Evolutionary conservation across 2,888 invertebrate genomes (phyloP), one percentile per base, ranked within the genome.

Genomic region (Agrenia bidenticulata): DNA sequence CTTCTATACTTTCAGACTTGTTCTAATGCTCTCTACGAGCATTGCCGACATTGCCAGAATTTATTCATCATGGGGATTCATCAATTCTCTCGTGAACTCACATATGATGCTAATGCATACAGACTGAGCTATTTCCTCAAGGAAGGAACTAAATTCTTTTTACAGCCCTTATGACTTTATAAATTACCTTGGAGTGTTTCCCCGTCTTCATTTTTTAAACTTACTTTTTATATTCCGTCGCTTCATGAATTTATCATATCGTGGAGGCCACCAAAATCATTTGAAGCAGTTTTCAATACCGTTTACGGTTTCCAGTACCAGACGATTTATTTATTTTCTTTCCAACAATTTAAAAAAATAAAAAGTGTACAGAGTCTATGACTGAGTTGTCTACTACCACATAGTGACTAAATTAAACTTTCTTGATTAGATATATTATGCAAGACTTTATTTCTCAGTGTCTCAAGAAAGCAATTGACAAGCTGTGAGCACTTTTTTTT

Each of bases 31-130:
- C n/a, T n/a, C n/a, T 17, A 15, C 4, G 19, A 17, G 45, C 5
- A 17, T 11, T 15, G 19, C 45, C 15, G 15, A n/a, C 15, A 51
- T 51, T 57, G 57, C 41, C 57, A 5, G 17, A 55, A 55, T 55
- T 55, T 39, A 57, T 57, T 57, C 57, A 57, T 57, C 57, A 41
- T 11, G 51, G 59, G 61, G 61, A 61, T 61, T 51, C 61, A 61
- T 61, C 61, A 61, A 61, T 61, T 53, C 61, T 61, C 61, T 37
- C 51, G 53, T 53, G 61, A 41, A 37, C 60, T 60, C 61, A 61
- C 26, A 61, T 45, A 61, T 61, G 61, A 51, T 51, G 7, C 51
- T 51, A 51, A 51, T 51, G 19, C 32, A 11, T 7, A 32, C 32
- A 7, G 32, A 32, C 32, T n/a, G n/a, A n/a, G n/a, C n/a, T n/a